Evolutionary conservation across 2,797 vertebrate species (phyloP), one percentile per base, ranked within the genome.

Genomic region (Pantherophis vulpinus): DNA sequence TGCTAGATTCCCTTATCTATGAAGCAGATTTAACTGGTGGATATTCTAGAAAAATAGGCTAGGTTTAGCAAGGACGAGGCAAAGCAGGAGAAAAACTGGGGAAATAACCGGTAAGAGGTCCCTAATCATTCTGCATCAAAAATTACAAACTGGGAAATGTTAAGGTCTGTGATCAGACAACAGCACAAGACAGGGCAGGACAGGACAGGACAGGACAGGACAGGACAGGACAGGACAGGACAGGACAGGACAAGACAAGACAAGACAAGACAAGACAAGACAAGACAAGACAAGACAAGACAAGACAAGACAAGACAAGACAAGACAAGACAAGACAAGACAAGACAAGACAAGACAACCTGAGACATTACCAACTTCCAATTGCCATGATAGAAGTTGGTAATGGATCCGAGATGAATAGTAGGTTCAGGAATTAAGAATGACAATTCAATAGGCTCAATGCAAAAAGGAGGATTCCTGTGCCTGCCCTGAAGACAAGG

Each of bases 1-100:
- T 91, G 89, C 94, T 96, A 94, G 96, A 95, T 74, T 95, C 90
- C 93, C 9, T 2, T 88, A 90, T 90, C 94, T 93, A 61, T 92
- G 27, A 94, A 96, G 66, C 87, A 87, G 93, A 79, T 95, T 94
- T 94, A 86, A 93, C 79, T 94, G 87, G 92, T 23, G 74, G 92
- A 93, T 91, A 95, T 94, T 23, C 23, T 54, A 9, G 88, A 94
- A 32, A 66, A 92, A 92, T 89, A 79, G 18, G 27, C 63, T 12
- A 79, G 47, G 10, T 92, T 94, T 9, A 54, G 83, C 90, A 91
- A 88, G 61, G 14, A 59, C 4, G 3, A 60, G 87, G 29, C 87
- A 9, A 91, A 94, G 91, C 92, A 95, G 47, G 4, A 94, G 0
- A 0, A 74, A 83, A 25, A 83, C 89, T 0, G 0, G 51, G 18